A percentile compares a stretch with the other conserved stretches of the same genome.
phyloP scores from a whole-genome alignment of 2,888 invertebrate genomes.

The Alentia gelatinosa region DNA sequence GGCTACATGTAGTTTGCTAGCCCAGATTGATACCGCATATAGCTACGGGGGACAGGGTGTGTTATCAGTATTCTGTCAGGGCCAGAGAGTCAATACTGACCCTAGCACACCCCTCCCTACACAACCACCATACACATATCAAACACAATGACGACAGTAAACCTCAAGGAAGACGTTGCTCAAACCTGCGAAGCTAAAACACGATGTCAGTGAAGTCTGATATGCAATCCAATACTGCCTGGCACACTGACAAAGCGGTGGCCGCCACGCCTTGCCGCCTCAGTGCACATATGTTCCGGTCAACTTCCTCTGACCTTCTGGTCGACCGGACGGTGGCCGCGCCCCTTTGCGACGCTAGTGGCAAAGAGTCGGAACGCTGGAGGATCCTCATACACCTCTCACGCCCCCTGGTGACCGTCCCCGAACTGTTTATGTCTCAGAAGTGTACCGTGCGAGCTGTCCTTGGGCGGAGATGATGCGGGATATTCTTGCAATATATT shows the following conservation, averaged over 20 bases:
- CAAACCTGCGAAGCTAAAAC: too few species aligned
- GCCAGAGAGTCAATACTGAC: too few species aligned
- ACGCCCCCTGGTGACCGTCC: not conserved
- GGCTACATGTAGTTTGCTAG: too few species aligned
- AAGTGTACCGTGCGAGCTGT: not conserved
- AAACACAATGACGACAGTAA: too few species aligned
- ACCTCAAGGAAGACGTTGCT: too few species aligned
- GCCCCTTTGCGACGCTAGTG: not conserved
- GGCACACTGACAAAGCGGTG: not conserved
- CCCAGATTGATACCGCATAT: too few species aligned
- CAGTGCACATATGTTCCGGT: not conserved
- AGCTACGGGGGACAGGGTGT: too few species aligned
- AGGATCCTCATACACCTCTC: not conserved
- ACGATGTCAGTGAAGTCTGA: not conserved
- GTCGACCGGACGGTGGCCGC: not conserved
- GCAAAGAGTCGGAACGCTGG: not conserved
- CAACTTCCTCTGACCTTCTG: not conserved
- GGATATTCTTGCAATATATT: not conserved
- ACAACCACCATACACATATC: too few species aligned
- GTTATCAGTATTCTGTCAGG: too few species aligned
- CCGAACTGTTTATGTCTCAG: not conserved
- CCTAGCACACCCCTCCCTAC: too few species aligned
- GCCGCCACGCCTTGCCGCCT: not conserved
- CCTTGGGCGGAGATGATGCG: not conserved
- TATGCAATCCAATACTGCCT: not conserved